Percentiles rank a stretch among this genome's conserved stretches.
Conservation (phyloP, 2,113 vertebrate species). For the Himantopus leucocephalus region DNA sequence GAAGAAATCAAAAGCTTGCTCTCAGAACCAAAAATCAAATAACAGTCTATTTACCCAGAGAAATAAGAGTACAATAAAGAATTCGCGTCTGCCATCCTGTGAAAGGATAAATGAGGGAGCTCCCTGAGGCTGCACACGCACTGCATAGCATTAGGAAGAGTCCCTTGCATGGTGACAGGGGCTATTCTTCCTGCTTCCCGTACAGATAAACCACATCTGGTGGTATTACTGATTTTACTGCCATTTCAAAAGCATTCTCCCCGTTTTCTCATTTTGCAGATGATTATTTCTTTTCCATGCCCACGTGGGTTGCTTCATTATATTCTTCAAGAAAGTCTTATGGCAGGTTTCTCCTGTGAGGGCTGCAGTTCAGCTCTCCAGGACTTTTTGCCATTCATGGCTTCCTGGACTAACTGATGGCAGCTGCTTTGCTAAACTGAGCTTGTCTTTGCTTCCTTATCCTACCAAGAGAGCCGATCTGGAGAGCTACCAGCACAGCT, state of each 20-base stretch:
- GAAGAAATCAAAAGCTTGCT: not conserved
- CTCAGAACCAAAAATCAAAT: not conserved
- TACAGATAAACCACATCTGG: not conserved
- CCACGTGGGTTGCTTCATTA: not conserved
- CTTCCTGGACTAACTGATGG: not conserved
- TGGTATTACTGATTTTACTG: fast-evolving
- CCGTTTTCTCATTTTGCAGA: not conserved
- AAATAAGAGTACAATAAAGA: not conserved
- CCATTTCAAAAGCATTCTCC: not conserved
- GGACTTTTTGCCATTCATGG: not conserved
- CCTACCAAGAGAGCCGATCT: fast-evolving
- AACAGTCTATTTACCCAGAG: not conserved
- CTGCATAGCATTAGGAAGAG: not conserved
- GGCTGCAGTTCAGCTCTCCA: not conserved
- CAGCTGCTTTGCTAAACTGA: not conserved
- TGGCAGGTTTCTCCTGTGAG: not conserved
- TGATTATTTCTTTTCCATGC: not conserved
- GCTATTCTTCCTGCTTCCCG: not conserved
- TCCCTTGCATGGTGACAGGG: not conserved
- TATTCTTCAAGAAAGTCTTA: not conserved
- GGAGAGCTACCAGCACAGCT: not conserved
- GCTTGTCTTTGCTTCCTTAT: not conserved
- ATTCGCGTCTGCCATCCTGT: fast-evolving
- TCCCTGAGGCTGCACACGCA: not conserved
- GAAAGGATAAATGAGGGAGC: not conserved